Evolutionary conservation across 1,140 invertebrate species (phyloP), one percentile per base, ranked within the genome.

Genomic region (Formica selysi): DNA sequence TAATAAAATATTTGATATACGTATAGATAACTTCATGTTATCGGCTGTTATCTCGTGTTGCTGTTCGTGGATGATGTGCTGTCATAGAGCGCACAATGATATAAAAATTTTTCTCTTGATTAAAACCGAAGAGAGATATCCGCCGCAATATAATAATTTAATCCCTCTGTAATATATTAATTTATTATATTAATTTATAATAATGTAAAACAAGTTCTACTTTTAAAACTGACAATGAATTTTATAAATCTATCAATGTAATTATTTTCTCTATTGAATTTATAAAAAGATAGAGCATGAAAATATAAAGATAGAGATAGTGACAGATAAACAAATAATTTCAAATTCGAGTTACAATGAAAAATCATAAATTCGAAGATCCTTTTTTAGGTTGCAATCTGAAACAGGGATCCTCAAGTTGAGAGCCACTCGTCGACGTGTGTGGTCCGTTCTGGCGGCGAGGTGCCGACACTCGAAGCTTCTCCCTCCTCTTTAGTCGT

Each of bases 401-500:
- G 38, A 61, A 19, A 38, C 22, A n/a, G 29, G 86, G 83, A 90
- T 85, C 83, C 91, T 38, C 86, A 57, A 83, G 90, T 94, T 95
- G 95, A 94, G 95, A 95, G 90, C 92, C 95, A 78, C 93, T 93
- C 68, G 88, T 93, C 95, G 91, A 95, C 94, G 95, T 95, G 95
- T 95, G 95, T 95, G 95, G 95, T 95, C 95, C 93, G 93, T 87
- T 94, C 90, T 94, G 93, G 93, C 93, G 94, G 94, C 94, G 93
- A 95, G 94, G 94, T 95, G 95, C 95, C 95, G 95, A 95, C 95
- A 95, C 95, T 95, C 94, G 93, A 94, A 91, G 92, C 89, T 92
- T 91, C 92, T 90, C 92, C 91, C 90, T 86, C 89, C 80, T 71
- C 85, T 88, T 73, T 89, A 41, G 79, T 91, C 85, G 85, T 89